Evolutionary conservation across 2,113 vertebrate genomes (phyloP), one percentile per base, ranked within the genome.

Genomic region (Hippocampus guttulatus): DNA sequence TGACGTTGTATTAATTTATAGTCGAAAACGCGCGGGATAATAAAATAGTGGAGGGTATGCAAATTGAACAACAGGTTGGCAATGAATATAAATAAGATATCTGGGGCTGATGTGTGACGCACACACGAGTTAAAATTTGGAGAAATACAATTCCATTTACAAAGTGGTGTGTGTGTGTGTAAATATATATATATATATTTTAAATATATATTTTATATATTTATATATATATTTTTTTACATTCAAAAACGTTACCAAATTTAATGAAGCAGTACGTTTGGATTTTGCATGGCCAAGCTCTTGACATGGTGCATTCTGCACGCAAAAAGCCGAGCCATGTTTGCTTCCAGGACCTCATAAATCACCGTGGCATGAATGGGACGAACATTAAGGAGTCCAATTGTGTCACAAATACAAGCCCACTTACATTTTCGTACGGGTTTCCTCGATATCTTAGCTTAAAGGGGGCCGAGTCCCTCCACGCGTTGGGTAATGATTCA

Each of bases 361-460:
- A 99, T 98, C 96, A 99, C 94, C 91, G 95, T 38, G 96, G 94
- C 95, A 94, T 95, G 94, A 96, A 96, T 94, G 93, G 95, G 94
- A 94, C 94, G 96, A 95, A 94, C 95, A 95, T 94, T 94, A 94
- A 95, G 27, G 93, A 94, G 94, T 95, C 93, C 95, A 96, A 95
- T 95, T 94, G 93, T 94, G 94, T 93, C 93, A 94, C 95, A 95
- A 96, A 98, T 96, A 97, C 95, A 96, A 93, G 72, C 87, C 93
- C 93, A 94, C 93, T 95, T 94, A 94, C 93, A 94, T 95, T 95
- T 94, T 94, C 92, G 94, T 91, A 82, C 78, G 86, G 89, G 88
- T 87, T 88, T 90, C 43, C 81, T 72, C 77, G 90, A 94, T 93
- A 93, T 94, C 89, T 85, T 89, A 84, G 90, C 93, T 93, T 91